Evolutionary conservation across 2,113 vertebrate species (phyloP), one percentile per base, ranked within the genome.

Genomic region (Vimba vimba): DNA sequence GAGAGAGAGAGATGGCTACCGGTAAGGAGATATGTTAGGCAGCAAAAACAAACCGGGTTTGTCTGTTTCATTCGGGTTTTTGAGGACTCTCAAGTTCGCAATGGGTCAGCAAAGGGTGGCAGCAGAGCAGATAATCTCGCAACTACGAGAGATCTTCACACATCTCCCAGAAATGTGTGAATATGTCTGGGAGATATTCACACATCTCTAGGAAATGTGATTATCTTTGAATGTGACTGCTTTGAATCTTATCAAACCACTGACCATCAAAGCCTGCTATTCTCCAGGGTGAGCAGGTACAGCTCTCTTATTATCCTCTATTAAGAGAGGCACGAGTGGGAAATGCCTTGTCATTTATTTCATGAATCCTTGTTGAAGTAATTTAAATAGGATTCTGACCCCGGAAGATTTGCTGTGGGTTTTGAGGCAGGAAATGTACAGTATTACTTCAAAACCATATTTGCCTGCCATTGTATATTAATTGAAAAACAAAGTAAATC

Each of bases 401-500:
- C 43, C 7, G 8, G 15, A 68, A 59, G 68, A 83, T 80, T 55
- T 47, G 23, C 21, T 57, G 27, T 75, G 64, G 78, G 69, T 33
- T 76, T 60, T 71, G 47, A 55, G 43, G 39, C n/a, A 71, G 15
- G 9, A 73, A 78, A 55, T 50, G 60, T 25, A 73, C 73, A 78
- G 57, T 30, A 59, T 68, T 12, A 60, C 19, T 78, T 86, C 23
- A 45, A 85, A 88, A 82, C 81, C 85, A 39, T 80, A 84, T 62
- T 39, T 71, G 5, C 59, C 36, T 83, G 82, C 60, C 55, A 68
- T 27, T 0, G 30, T 71, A 45, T 59, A 62, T n/a, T 50, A 0
- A 92, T 94, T 94, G 88, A 92, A 93, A 91, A 87, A 91, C 81
- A 80, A 81, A 77, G 86, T 92, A 93, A 23, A 93, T 91, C 92